Percentiles rank a stretch among this genome's conserved stretches.
Evolutionary conservation across 2,797 vertebrate species (phyloP).

Genomic region (Eidolon dupreanum): DNA sequence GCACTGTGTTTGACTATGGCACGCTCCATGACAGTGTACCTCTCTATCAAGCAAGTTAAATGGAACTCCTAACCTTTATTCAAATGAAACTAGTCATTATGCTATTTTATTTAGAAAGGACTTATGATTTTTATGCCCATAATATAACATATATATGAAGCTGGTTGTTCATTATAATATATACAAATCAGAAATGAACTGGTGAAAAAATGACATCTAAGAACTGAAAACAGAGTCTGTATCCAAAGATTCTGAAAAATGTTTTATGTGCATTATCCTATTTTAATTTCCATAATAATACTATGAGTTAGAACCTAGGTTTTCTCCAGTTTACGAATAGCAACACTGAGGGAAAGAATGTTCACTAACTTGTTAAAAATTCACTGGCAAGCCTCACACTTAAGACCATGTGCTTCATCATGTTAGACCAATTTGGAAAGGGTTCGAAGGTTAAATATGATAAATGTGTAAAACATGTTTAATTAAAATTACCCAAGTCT

Average conservation of each 20-base stretch:
- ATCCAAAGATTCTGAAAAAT: not conserved
- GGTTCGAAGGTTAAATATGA: not conserved
- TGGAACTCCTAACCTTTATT: not conserved
- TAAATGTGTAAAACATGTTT: not conserved
- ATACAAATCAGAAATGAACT: not conserved
- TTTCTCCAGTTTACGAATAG: not conserved
- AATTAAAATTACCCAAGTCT: not conserved
- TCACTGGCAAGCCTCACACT: not conserved
- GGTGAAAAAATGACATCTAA: not conserved
- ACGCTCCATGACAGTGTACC: accelerated
- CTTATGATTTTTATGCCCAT: not conserved
- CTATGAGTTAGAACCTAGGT: not conserved
- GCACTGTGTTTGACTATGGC: not conserved
- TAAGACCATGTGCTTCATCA: not conserved
- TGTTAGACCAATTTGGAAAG: not conserved
- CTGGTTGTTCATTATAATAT: not conserved
- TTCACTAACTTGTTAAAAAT: not conserved
- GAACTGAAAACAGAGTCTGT: not conserved
- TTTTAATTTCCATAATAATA: not conserved
- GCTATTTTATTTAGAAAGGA: not conserved
- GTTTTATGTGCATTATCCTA: not conserved
- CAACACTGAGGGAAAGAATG: not conserved
- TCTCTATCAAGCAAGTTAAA: not conserved
- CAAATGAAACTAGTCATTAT: not conserved
- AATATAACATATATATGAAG: not conserved